Evolutionary conservation across 2,113 vertebrate species (phyloP), one percentile per base, ranked within the genome.

Genomic region (Coturnix japonica): DNA sequence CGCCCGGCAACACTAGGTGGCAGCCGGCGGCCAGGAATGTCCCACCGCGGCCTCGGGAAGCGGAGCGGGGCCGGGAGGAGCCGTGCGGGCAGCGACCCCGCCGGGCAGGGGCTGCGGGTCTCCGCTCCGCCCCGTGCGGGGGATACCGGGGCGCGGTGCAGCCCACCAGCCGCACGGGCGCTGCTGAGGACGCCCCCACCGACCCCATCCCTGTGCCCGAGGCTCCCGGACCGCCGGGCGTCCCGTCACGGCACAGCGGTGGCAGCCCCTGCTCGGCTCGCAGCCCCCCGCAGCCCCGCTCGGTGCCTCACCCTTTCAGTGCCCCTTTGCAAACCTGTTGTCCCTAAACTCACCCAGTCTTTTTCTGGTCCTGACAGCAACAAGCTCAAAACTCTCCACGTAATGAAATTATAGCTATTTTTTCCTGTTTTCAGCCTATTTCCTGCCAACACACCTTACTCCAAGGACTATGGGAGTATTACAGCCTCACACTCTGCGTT

Each of bases 21-120:
- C 95, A 94, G 85, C 75, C 85, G 81, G 53, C 90, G 53, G 81
- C 12, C 84, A 92, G 90, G 81, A 91, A 96, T 46, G 87, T 21
- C 31, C 19, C 33, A 22, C 33, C 9, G 59, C 33, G 33, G 33
- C 56, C n/a, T 33, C 31, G n/a, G 7, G 56, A 33, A 35, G 59
- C 57, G n/a, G 21, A 13, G 35, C 33, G n/a, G 7, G 22, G 21
- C 33, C 6, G 13, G 33, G 59, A 6, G 31, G 20, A 20, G 25
- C 49, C 49, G 49, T 26, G 49, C 20, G 49, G 15, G 53, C 22
- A 22, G 57, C 33, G 3, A 51, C 33, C 19, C 47, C 0, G 0
- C 33, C 17, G 30, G 25, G 44, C 5, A 14, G 22, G 33, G 74
- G 26, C 57, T 41, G 12, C 41, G 28, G 23, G 10, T 37, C 0